phyloP scores from a whole-genome alignment of 23 tunicate genomes.

The Pegea sp. region DNA sequence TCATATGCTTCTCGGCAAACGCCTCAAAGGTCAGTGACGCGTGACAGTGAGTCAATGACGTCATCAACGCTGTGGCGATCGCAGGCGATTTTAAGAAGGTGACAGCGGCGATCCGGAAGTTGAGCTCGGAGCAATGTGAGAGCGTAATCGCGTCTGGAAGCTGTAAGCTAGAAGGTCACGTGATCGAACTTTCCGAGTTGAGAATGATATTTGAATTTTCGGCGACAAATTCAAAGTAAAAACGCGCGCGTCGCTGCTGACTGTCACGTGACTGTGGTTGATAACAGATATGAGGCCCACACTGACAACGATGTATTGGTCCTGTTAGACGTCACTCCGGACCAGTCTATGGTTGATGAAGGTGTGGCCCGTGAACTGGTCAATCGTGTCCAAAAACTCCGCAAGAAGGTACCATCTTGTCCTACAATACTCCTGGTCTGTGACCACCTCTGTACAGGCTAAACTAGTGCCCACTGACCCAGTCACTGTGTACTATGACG shows the following conservation, averaged over 20 bases:
- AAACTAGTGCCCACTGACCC: constrained; percentile 91
- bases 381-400: constrained; percentile 81
- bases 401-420: constrained; percentile 44
- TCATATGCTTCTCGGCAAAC: constrained; percentile 59
- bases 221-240: constrained; percentile 27
- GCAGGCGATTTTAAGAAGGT: constrained; percentile 71
- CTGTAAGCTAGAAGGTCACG: constrained; percentile 35
- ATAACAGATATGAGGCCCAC: constrained; percentile 86
- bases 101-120: constrained; percentile 30
- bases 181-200: constrained; percentile 20
- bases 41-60: neutral
- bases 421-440: neutral
- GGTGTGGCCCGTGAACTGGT: constrained; percentile 91
- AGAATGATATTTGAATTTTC: constrained; percentile 36
- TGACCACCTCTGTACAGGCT: constrained; percentile 47
- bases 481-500: constrained; percentile 59
- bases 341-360: constrained; percentile 68
- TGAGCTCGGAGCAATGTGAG: constrained; percentile 36
- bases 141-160: constrained; percentile 13
- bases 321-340: constrained; percentile 56
- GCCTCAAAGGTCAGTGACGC: constrained; percentile 85
- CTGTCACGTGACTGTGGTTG: no score
- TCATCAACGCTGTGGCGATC: neutral
- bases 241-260: no score
- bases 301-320: constrained; percentile 86